phyloP scores from a whole-genome alignment of 2,113 vertebrate species.

The Tympanuchus pallidicinctus region DNA sequence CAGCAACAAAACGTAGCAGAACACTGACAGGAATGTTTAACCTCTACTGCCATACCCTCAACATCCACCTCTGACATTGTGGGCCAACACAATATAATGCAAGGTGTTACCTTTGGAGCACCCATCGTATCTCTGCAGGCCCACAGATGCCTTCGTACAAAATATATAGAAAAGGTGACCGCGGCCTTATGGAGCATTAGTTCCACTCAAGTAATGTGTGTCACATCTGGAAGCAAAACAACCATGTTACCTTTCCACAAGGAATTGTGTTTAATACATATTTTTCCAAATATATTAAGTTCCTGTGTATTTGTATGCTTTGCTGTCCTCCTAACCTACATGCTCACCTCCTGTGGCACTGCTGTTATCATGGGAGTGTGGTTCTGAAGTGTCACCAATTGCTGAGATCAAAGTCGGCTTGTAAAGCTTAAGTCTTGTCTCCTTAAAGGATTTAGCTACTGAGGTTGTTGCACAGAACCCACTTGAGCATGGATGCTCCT shows the following conservation, averaged over 20 bases:
- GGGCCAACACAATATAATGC: too few relatives aligned
- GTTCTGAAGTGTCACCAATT: not conserved
- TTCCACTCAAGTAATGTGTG: not conserved
- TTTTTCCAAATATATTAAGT: not conserved
- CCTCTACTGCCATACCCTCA: too few relatives aligned
- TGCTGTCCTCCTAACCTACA: not conserved
- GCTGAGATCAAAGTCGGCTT: not conserved
- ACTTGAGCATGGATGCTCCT: not conserved
- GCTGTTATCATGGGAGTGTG: not conserved
- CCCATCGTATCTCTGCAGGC: not conserved
- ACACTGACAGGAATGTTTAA: too few relatives aligned
- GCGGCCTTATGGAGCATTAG: not conserved
- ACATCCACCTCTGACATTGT: too few relatives aligned
- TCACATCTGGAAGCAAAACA: not conserved
- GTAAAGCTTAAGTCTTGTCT: not conserved
- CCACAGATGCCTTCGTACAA: not conserved
- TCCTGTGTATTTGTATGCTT: not conserved
- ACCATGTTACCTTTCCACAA: not conserved
- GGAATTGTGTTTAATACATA: not conserved
- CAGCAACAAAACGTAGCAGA: too few relatives aligned
- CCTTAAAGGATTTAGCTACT: constrained; percentile 42
- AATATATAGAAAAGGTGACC: not conserved
- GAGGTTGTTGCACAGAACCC: not conserved
- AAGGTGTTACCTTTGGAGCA: too few relatives aligned
- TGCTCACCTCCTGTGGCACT: not conserved